Evolutionary conservation across 2,888 invertebrate species (phyloP), one percentile per base, ranked within the genome.

Genomic region (Polia nebulosa): DNA sequence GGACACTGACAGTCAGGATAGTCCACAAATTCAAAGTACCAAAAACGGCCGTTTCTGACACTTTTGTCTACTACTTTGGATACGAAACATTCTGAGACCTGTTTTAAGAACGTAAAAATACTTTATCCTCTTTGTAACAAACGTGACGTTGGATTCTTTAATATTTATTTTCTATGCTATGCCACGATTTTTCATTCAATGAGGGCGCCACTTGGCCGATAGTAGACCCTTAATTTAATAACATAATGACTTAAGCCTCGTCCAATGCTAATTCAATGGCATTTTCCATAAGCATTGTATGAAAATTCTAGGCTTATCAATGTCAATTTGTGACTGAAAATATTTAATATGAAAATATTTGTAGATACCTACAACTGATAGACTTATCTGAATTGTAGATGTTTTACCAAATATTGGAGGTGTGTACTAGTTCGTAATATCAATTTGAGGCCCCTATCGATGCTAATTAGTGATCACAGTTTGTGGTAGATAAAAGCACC

Each of bases 201-300:
- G n/a, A n/a, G n/a, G n/a, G n/a, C n/a, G n/a, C n/a, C n/a, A n/a
- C n/a, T n/a, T n/a, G n/a, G n/a, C n/a, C n/a, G n/a, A n/a, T n/a
- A 29, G 17, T 20, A n/a, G 9, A 7, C 32, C 27, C 4, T 32
- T 27, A 39, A 2, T 29, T 22, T 34, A 27, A 36, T 71, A 29
- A 36, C 41, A 49, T 64, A 64, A 74, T 51, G 36, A 64, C 17
- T 27, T 20, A 15, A 29, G 20, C 44, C 71, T 74, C 39, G 74
- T 20, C 2, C 5, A 2, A 36, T 51, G 20, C 8, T 56, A 32
- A 74, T 74, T 65, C 44, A 71, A 66, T 56, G 56, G 11, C 22
- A 52, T 64, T 44, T 74, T 71, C 32, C 8, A 36, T 22, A 25
- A 25, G 13, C 15, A 0, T 9, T 56, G 3, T 44, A 44, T 44